Evolutionary conservation across 2,113 vertebrate species (phyloP).

Genomic region (Phalacrocorax carbo): DNA sequence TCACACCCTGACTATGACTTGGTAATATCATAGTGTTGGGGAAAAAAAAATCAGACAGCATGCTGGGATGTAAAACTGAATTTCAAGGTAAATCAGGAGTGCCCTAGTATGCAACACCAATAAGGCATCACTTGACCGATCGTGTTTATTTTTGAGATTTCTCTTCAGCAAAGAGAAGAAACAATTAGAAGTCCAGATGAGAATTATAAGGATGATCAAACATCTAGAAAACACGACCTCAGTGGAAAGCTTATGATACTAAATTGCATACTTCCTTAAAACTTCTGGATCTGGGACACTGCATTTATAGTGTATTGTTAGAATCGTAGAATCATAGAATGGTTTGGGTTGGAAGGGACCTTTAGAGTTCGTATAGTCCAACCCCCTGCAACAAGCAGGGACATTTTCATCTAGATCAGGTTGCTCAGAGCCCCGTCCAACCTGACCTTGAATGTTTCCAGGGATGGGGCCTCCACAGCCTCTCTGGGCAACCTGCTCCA

Average conservation of each 20-base stretch:
- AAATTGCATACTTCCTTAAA: neutral
- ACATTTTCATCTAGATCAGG: no score
- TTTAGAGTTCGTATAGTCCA: no score
- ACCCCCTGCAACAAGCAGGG: no score
- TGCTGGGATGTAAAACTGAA: neutral
- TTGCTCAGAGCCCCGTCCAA: no score
- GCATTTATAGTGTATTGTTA: neutral
- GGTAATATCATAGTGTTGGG: neutral
- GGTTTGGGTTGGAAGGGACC: no score
- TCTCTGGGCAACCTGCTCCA: no score
- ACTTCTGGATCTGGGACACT: neutral
- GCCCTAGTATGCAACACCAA: neutral
- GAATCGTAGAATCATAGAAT: no score
- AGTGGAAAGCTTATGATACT: neutral
- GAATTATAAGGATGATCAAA: neutral
- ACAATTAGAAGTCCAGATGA: neutral
- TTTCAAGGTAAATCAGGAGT: neutral
- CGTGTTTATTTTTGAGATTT: neutral
- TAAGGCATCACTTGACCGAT: neutral
- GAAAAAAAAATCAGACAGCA: neutral
- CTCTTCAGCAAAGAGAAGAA: neutral
- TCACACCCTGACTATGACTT: neutral
- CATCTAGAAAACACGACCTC: neutral
- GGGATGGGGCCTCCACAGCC: no score
- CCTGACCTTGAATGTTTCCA: no score